These are phyloP conservation scores for Lacerta viridis DNA, from an alignment of 2,797 vertebrate species.

Conservation along the genomic window DNA sequence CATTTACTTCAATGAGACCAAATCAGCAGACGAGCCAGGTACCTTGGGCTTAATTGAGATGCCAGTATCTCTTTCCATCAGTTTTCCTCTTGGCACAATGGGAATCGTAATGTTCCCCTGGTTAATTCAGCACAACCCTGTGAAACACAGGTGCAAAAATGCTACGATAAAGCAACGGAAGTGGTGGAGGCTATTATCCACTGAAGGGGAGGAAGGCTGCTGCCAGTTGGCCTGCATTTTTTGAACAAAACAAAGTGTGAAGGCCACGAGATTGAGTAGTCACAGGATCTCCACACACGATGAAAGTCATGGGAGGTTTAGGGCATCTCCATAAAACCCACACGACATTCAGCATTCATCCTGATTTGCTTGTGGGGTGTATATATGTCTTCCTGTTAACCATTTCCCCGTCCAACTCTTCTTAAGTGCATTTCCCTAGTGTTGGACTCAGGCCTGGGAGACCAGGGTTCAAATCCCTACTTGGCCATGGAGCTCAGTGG, in stretches of 20 bases:
- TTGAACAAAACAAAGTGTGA: not conserved
- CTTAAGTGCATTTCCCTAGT: too few relatives aligned
- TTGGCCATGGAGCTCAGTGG: too few relatives aligned
- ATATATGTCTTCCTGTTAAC: too few relatives aligned
- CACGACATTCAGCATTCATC: too few relatives aligned
- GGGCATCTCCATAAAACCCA: not conserved
- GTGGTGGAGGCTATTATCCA: not conserved
- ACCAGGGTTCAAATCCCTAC: too few relatives aligned
- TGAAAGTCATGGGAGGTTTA: not conserved
- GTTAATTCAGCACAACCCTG: not conserved
- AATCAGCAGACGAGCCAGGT: slow-evolving; percentile 8
- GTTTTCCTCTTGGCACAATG: slow-evolving; percentile 6
- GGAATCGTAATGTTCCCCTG: not conserved
- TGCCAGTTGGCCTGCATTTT: not conserved
- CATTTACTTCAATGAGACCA: not conserved
- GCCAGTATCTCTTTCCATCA: slow-evolving; percentile 24
- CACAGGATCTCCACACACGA: not conserved
- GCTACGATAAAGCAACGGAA: not conserved
- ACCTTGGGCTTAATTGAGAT: slow-evolving; percentile 1
- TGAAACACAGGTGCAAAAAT: not conserved
- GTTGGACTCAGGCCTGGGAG: too few relatives aligned
- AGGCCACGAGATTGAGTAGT: not conserved
- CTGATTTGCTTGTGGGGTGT: too few relatives aligned
- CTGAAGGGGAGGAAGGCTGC: not conserved
- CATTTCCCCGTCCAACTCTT: too few relatives aligned